phyloP scores from a whole-genome alignment of 2,888 invertebrate species.

The Andrena marginata region DNA sequence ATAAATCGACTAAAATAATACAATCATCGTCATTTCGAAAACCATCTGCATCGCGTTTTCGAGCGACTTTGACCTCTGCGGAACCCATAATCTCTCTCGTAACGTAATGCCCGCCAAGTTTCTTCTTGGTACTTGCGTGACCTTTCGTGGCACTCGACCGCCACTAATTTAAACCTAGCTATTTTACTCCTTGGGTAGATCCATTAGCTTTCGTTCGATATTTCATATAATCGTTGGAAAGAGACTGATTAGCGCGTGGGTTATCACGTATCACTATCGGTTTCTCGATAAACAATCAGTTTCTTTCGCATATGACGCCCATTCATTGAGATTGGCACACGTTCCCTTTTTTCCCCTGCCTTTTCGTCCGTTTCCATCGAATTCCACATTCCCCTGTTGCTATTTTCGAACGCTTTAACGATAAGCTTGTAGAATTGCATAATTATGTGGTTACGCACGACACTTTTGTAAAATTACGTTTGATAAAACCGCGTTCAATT shows the following conservation, averaged over 20 bases:
- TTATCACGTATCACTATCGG: neutral
- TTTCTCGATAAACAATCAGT: neutral
- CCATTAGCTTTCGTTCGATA: constrained; percentile 14
- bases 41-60: constrained; percentile 58
- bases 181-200: constrained; percentile 50
- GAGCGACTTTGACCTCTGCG: constrained; percentile 52
- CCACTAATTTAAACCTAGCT: constrained; percentile 72
- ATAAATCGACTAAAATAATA: too few species aligned
- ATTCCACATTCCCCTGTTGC: neutral
- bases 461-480: too few species aligned
- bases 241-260: neutral
- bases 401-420: neutral
- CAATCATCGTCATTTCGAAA: constrained; percentile 50
- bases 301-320: constrained; percentile 27
- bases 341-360: constrained; percentile 1
- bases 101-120: constrained; percentile 42
- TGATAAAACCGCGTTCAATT: too few species aligned
- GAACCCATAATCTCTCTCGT: constrained; percentile 56
- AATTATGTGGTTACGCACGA: neutral
- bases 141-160: constrained; percentile 82
- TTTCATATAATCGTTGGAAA: constrained; percentile 23
- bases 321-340: neutral
- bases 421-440: neutral
- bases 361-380: neutral
- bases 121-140: constrained; percentile 74